phyloP scores from a whole-genome alignment of 2,797 vertebrate genomes.

The Rhabdomys pumilio region DNA sequence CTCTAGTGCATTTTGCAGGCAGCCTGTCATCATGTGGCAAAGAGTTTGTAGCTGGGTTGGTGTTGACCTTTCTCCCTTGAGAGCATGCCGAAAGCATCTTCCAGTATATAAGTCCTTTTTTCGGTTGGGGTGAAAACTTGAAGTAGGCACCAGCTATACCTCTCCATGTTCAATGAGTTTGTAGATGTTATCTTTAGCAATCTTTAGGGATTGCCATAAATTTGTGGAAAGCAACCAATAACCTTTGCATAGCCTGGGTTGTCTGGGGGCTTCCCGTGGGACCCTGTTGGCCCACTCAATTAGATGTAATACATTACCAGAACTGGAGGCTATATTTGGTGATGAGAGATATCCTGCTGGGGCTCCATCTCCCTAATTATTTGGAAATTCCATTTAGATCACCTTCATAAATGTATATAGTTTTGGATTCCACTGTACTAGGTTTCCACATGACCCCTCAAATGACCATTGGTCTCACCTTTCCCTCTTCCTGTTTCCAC shows the following conservation, averaged over 20 bases:
- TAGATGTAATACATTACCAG: neutral
- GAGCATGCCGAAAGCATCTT: neutral
- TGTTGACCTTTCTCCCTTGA: neutral
- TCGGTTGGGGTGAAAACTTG: neutral
- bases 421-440: neutral
- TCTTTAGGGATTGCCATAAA: neutral
- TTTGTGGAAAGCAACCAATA: neutral
- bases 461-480: neutral
- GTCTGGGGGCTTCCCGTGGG: neutral
- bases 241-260: neutral
- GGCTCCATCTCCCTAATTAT: neutral
- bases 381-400: neutral
- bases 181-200: neutral
- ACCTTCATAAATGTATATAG: neutral
- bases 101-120: neutral
- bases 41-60: neutral
- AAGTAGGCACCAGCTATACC: neutral
- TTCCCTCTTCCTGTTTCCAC: no score
- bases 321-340: neutral
- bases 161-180: no score
- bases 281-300: neutral
- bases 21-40: neutral
- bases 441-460: neutral
- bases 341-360: no score
- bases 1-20: neutral